phyloP scores from a whole-genome alignment of 2,888 invertebrate genomes.

The Tiliacea aurago region DNA sequence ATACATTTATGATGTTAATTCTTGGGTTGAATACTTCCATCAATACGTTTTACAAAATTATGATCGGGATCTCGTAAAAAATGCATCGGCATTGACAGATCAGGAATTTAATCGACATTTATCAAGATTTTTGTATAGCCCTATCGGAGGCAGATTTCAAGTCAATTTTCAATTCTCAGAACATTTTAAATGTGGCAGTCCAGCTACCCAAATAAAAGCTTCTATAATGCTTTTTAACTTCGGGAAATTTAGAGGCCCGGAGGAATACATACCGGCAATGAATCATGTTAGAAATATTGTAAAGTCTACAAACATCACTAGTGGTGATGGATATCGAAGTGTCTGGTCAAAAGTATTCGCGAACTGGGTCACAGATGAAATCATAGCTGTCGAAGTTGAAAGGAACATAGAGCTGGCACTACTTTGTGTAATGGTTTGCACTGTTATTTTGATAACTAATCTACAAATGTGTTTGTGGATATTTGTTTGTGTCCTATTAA shows the following conservation, averaged over 20 bases:
- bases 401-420: conserved; percentile 94
- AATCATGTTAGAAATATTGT: conserved; percentile 91
- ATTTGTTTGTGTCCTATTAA: conserved; percentile 93
- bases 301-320: conserved; percentile 90
- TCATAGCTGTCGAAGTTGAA: conserved; percentile 94
- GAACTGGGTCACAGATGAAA: conserved; percentile 95
- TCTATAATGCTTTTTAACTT: conserved; percentile 92
- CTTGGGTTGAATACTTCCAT: conserved; percentile 93
- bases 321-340: conserved; percentile 91
- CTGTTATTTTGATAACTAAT: conserved; percentile 94
- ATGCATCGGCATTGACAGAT: conserved; percentile 86
- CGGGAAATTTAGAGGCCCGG: conserved; percentile 90
- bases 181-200: conserved; percentile 91
- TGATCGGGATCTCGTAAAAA: conserved; percentile 83
- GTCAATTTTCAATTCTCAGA: conserved; percentile 92
- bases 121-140: conserved; percentile 93
- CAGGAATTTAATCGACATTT: conserved; percentile 91
- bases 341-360: conserved; percentile 94
- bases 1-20: conserved; percentile 89
- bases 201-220: conserved; percentile 90
- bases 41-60: conserved; percentile 91
- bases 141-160: conserved; percentile 92
- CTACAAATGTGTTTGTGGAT: conserved; percentile 95
- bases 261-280: conserved; percentile 94
- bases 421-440: conserved; percentile 95